These are phyloP conservation scores for Erinaceus europaeus DNA, from an alignment of 2,113 vertebrate species.

Conservation along the genomic window DNA sequence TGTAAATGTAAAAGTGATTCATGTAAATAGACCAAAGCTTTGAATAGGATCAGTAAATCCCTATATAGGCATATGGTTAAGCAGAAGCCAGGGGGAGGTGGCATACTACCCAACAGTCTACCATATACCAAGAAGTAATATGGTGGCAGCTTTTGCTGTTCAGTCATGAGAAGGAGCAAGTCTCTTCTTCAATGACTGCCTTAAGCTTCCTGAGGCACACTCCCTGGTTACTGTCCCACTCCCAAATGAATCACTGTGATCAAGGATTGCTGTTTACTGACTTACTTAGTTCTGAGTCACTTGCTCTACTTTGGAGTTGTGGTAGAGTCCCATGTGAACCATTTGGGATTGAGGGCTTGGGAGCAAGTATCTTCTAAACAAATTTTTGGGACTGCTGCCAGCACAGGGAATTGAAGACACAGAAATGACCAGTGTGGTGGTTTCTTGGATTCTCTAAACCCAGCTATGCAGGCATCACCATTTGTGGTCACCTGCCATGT, in stretches of 20 bases:
- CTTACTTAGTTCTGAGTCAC: background rate
- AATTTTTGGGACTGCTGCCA: background rate
- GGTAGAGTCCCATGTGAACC: background rate
- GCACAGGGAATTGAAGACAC: background rate
- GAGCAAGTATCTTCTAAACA: background rate
- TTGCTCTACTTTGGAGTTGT: no score
- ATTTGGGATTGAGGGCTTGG: background rate
- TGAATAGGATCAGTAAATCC: no score
- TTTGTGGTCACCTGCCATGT: no score
- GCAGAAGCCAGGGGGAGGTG: no score
- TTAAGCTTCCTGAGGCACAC: background rate
- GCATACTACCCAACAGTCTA: no score
- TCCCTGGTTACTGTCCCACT: background rate
- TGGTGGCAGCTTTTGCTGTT: background rate
- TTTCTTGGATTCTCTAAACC: background rate
- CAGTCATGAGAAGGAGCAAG: background rate
- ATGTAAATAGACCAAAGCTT: no score
- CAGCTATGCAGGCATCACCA: background rate
- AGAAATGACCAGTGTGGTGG: rapidly evolving
- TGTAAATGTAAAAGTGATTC: no score
- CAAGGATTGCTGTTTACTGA: rapidly evolving
- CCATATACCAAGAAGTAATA: no score
- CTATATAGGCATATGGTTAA: no score
- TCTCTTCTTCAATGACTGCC: no score
- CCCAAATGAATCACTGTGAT: background rate